Percentiles rank a stretch among this genome's conserved stretches.
phyloP scores from a whole-genome alignment of 92 coral and sea anemone species.

The Metridium senile region DNA sequence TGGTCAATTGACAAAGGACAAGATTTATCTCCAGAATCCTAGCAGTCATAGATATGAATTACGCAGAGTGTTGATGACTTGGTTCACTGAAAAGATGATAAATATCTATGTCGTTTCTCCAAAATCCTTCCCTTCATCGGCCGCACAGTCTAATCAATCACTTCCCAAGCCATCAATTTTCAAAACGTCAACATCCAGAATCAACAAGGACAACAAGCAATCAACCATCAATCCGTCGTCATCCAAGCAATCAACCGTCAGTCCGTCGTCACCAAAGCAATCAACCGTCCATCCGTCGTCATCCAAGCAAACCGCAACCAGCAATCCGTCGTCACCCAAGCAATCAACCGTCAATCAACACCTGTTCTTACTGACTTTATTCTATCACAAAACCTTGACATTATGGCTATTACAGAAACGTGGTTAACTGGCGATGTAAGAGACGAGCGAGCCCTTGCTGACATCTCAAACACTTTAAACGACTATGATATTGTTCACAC shows the following conservation, averaged over 20 bases:
- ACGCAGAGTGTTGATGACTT: not conserved
- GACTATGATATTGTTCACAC: no score
- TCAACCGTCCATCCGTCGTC: not conserved
- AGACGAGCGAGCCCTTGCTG: no score
- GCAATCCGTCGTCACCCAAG: not conserved
- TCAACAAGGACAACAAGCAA: no score
- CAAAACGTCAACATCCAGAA: not conserved
- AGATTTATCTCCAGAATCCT: not conserved
- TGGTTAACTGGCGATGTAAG: no score
- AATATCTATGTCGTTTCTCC: not conserved
- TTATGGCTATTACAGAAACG: no score
- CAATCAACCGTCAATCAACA: not conserved
- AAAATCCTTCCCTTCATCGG: not conserved
- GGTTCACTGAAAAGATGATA: not conserved
- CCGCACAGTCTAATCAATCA: not conserved
- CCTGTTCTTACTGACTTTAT: constrained; percentile 16
- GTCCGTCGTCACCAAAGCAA: not conserved
- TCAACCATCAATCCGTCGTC: not conserved
- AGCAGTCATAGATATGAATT: not conserved
- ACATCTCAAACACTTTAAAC: no score
- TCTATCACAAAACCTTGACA: constrained; percentile 14
- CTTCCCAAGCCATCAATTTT: not conserved
- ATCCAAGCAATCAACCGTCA: not conserved
- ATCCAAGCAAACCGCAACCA: not conserved
- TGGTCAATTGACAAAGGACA: not conserved